Evolutionary conservation across 2,888 invertebrate genomes (phyloP), one percentile per base, ranked within the genome.

Genomic region (Drosophila kambysellisi): DNA sequence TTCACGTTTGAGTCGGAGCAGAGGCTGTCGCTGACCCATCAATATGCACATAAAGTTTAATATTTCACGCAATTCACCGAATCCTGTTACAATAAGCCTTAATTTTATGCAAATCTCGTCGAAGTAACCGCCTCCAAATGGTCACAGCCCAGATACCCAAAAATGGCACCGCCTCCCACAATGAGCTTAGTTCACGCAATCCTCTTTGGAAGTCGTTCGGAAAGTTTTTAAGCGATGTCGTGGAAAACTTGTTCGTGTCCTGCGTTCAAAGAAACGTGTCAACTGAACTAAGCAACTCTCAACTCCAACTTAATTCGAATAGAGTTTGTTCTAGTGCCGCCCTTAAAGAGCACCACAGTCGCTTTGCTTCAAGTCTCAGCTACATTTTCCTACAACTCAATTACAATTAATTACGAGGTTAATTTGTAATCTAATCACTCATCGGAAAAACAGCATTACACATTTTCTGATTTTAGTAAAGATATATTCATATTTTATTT

Each of bases 11-110:
- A 56, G 50, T 75, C 43, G 32, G 33, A 64, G 46, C 70, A 61
- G 48, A 60, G 43, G 69, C 69, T 64, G 70, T 63, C 61, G 56
- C 35, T 50, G 65, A 50, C 60, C 63, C 82, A 87, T 85, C 85
- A 85, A 89, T 85, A 89, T 85, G 87, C 84, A 70, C 87, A 86
- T 84, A 87, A 87, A 86, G 89, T 84, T 89, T 87, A 89, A 86
- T 86, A 87, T 86, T 89, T 89, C 79, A 74, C 74, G 74, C 89
- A 74, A 83, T 83, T 87, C 77, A 73, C 74, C 82, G 84, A 89
- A 87, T 89, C 87, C 89, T 65, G 87, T 87, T 79, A 76, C 77
- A 87, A 87, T 86, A 86, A 86, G 74, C 84, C 85, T 79, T 89
- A 86, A 86, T 87, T 82, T 86, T 87, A 86, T 86, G 85, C 82